Evolutionary conservation across 2,888 invertebrate species (phyloP).

Genomic region (Cepaea hortensis): DNA sequence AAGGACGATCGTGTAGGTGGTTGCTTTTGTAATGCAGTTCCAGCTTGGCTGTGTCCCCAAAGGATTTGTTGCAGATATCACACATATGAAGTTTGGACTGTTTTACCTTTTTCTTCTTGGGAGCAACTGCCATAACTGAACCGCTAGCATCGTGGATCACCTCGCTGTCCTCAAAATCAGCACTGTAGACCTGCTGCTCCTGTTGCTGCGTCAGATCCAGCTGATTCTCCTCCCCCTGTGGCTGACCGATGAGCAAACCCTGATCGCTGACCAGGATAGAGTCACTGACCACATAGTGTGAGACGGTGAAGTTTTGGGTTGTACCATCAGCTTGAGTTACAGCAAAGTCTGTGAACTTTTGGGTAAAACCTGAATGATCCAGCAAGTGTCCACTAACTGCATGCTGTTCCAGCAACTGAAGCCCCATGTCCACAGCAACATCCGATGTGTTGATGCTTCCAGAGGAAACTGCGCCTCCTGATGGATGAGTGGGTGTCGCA

Average conservation of each 20-base stretch:
- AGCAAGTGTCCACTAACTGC: constrained; percentile 15
- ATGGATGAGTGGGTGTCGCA: constrained; percentile 34
- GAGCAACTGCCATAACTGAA: constrained; percentile 39
- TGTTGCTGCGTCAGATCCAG: not conserved
- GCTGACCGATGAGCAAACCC: constrained; percentile 26
- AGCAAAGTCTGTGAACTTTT: constrained; percentile 38
- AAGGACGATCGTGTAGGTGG: constrained; percentile 48
- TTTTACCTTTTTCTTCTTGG: constrained; percentile 37
- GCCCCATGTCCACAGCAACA: constrained; percentile 1
- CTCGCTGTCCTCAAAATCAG: constrained; percentile 41
- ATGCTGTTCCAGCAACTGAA: constrained; percentile 11
- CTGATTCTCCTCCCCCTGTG: constrained; percentile 2
- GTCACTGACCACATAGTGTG: constrained; percentile 35
- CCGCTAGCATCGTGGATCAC: constrained; percentile 44
- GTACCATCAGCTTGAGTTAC: constrained; percentile 15
- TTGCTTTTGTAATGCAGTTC: constrained; percentile 50
- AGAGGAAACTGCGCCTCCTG: constrained; percentile 31
- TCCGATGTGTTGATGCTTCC: constrained; percentile 7
- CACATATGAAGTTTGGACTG: constrained; percentile 45
- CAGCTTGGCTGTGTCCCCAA: constrained; percentile 46
- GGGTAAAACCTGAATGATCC: constrained; percentile 33
- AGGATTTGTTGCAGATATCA: constrained; percentile 49
- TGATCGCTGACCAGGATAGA: constrained; percentile 26
- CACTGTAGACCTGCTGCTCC: constrained; percentile 25
- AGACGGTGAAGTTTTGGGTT: constrained; percentile 18